Base-by-base conservation (phyloP, 2,797 vertebrate species). In the Smutsia temminckii region DNA sequence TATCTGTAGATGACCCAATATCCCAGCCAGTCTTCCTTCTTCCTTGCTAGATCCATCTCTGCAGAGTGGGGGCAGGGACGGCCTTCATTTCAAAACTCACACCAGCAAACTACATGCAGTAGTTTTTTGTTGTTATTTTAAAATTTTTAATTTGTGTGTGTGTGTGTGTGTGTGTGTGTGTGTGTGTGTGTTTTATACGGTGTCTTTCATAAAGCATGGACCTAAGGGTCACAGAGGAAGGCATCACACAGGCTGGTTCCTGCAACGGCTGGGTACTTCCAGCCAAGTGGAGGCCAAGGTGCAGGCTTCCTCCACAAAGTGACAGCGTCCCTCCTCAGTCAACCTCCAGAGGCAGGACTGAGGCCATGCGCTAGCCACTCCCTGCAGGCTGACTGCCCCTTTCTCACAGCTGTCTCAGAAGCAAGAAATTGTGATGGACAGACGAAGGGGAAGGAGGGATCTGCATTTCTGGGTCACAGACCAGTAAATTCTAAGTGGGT, bases 391-490 rank as follows among this genome's bases (percentile, higher is more conserved):
- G 97, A 75, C 98, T 97, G 2, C 98, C 6, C 98, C 98, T 95
- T 99, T 99, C 71, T 98, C 98, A 89, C 99, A 99, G 97, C 99
- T 99, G 97, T 89, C 99, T 98, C 99, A 99, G 97, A 99, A 99
- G 97, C 99, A 46, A 99, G 90, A 99, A 97, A 95, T 99, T 99
- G 97, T 99, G 99, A 8, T 98, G 97, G 92, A 99, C 98, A 46
- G 10, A 59, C 23, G 57, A 80, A 87, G 64, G 61, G 3, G 13
- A 49, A 85, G 64, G 40, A 64, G 12, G 25, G 13, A 12, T 32
- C 55, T 83, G 21, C 11, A 34, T 29, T 87, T 75, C 53, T 93
- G 53, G 42, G 40, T 79, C 69, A 51, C 32, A 51, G n/a, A 64
- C 8, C 6, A 37, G 68, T 57, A 53, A 91, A 51, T 13, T 40